Base-by-base conservation (phyloP, 2,888 invertebrate species). In the Drosophila subsilvestris region DNA sequence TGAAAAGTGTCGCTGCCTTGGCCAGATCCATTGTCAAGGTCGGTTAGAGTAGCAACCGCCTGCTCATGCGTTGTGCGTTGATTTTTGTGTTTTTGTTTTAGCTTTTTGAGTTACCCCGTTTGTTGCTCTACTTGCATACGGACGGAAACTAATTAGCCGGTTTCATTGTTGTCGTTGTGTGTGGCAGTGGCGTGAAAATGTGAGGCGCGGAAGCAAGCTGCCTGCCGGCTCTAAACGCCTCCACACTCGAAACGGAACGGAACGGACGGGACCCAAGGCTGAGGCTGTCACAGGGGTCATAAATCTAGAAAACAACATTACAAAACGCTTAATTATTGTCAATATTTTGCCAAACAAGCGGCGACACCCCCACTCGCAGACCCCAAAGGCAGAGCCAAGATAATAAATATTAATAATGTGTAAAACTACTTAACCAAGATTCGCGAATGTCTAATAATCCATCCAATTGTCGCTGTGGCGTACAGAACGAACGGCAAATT, bases 341-440 rank as follows among this genome's bases (percentile, higher is more conserved):
- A 77, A 75, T 77, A 71, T 71, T 83, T 88, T 70, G 83, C 55
- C 66, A 73, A 68, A 57, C 62, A 62, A 73, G 62, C 44, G 43
- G 61, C 49, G 70, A 43, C 57, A 74, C 74, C 63, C 78, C 76
- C 65, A 71, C 66, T 44, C 47, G 14, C 45, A 50, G 17, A 32
- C 27, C 27, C 45, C 25, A 55, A 50, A 25, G 29, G 47, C 48
- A 62, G 57, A 57, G 44, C 48, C 65, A 8, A 74, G 63, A 72
- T 84, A 70, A 83, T 87, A 78, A 89, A 88, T 89, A 87, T 83
- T 89, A 77, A 88, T 80, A 58, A 49, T 58, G 53, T 47, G 71
- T 50, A 60, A 55, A 56, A 61, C 60, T 63, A 72, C 70, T 75
- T 59, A 71, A 61, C 66, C 78, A 78, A 68, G 66, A 69, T 55